These are phyloP conservation scores for Drosophila longiperda DNA, from an alignment of 2,888 invertebrate genomes.

Conservation along the genomic window DNA sequence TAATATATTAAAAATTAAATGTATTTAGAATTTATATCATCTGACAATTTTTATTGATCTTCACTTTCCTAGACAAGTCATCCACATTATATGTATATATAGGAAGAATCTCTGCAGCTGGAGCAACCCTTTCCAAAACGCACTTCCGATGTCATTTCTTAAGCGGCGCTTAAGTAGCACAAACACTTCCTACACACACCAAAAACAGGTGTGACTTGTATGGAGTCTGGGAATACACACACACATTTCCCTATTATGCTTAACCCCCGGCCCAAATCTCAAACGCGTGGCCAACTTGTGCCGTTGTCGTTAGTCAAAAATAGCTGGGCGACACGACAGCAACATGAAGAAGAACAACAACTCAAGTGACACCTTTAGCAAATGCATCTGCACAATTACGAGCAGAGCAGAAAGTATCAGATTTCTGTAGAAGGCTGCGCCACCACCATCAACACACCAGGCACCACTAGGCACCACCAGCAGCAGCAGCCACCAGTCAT, in stretches of 20 bases:
- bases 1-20: background rate
- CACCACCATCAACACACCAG: conserved; percentile 12
- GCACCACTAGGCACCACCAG: conserved; percentile 34
- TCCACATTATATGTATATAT: background rate
- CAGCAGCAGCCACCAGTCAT: conserved; percentile 39
- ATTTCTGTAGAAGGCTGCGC: conserved; percentile 69
- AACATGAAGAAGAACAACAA: conserved; percentile 50
- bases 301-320: conserved; percentile 71
- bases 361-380: conserved; percentile 77
- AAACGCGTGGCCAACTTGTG: conserved; percentile 75
- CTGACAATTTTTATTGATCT: background rate
- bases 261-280: conserved; percentile 54
- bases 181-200: conserved; percentile 33
- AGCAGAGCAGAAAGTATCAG: conserved; percentile 70
- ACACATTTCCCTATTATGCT: conserved; percentile 14
- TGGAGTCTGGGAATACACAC: background rate
- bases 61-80: background rate
- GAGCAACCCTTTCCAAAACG: conserved; percentile 18
- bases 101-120: conserved; percentile 30
- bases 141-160: conserved; percentile 24
- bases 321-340: conserved; percentile 55
- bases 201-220: conserved; percentile 47
- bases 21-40: too few relatives aligned
- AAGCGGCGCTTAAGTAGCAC: conserved; percentile 13
- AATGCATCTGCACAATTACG: conserved; percentile 80